Base-by-base conservation (phyloP, 2,888 invertebrate genomes). In the Clunio marinus region DNA sequence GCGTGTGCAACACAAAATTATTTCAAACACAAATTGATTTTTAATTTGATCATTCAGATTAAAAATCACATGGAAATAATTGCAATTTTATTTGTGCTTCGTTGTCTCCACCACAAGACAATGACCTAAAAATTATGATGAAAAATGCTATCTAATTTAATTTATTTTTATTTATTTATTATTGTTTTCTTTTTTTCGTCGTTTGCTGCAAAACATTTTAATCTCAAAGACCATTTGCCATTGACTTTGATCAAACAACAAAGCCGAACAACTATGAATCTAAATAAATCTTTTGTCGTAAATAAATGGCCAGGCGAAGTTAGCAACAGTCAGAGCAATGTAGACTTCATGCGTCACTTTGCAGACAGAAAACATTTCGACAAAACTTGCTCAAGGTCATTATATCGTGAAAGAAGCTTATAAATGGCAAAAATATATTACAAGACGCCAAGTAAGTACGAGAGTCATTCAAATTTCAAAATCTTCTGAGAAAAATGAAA, bases 81-180 rank as follows among this genome's bases (percentile, higher is more conserved):
- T 57, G 28, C 27, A 57, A 57, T 24, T 57, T 15, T 57, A 25
- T 57, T n/a, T 27, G 20, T 32, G 10, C 17, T 60, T 63, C 20
- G 20, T 20, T 46, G 45, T 45, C 32, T n/a, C 46, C 63, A 28
- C 63, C 15, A 24, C 10, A 22, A 63, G 63, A 63, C 63, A 63
- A 63, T 63, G 63, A 63, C 63, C 46, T 25, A 63, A 63, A 63
- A 63, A 41, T 17, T 17, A 2, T 5, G 51, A 17, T 17, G 51
- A 51, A 51, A 41, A 41, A 8, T 41, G 41, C 10, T 5, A 15
- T n/a, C n/a, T n/a, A n/a, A n/a, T n/a, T n/a, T n/a, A n/a, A n/a
- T n/a, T n/a, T n/a, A n/a, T n/a, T n/a, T n/a, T n/a, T n/a, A n/a
- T n/a, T n/a, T n/a, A n/a, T n/a, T n/a, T n/a, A n/a, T n/a, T n/a